Base-by-base conservation (phyloP, 2,888 invertebrate genomes). In the Drosophila ustulata region DNA sequence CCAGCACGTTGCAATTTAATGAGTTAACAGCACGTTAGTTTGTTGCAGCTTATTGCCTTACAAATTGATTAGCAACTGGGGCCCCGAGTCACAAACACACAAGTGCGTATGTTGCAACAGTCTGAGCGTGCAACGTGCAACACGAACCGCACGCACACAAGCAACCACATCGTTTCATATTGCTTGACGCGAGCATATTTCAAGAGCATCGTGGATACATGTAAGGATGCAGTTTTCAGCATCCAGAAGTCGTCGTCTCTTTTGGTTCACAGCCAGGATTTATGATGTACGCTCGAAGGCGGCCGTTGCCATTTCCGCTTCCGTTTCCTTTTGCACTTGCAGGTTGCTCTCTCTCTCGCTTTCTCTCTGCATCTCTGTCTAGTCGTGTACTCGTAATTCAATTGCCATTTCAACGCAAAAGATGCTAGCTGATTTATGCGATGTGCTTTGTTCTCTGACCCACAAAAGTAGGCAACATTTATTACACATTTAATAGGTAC, bases 321-420 rank as follows among this genome's bases (percentile, higher is more conserved):
- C 59, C 56, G 49, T 18, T 53, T 50, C 49, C 55, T 55, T n/a
- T 58, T 37, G 65, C 52, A 59, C 62, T 66, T 67, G 71, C 83
- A 83, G 84, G 81, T 87, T 81, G 55, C 55, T 57, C 11, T 37
- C n/a, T 4, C 34, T 34, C 30, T 30, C 7, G 0, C n/a, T 37
- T 11, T n/a, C 32, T 32, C 32, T 9, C 37, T 34, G 11, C 1
- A 5, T 28, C 28, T 5, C 28, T 30, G 6, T 30, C 30, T 3
- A 1, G 6, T 30, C 30, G 30, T n/a, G 30, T n/a, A 52, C 66
- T 81, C 85, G 79, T 87, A 79, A 81, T 87, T 87, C 88, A 82
- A 81, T 87, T 87, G 85, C 88, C 63, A 46, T 59, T 56, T 58
- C 63, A 61, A 78, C 75, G 59, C 30, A 74, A 66, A 77, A 77